phyloP scores from a whole-genome alignment of 2,113 vertebrate species.

The Turdus rufiventris region DNA sequence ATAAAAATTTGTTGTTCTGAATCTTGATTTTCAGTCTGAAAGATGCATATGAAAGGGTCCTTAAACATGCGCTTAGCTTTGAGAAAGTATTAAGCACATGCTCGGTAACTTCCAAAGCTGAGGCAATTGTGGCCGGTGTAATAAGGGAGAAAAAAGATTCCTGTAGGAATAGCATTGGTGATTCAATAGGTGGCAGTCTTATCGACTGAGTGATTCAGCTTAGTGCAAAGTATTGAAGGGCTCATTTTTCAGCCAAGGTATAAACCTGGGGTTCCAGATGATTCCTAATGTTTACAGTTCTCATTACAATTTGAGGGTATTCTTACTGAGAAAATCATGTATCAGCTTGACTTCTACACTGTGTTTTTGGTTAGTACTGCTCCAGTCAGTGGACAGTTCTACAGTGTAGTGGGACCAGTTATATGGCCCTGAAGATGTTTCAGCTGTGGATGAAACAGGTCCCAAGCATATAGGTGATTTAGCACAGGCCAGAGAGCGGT shows the following conservation, averaged over 20 bases:
- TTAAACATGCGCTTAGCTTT: neutral
- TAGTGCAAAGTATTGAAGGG: neutral
- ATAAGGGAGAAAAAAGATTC: neutral
- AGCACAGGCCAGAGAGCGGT: neutral
- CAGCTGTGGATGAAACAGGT: neutral
- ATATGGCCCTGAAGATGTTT: neutral
- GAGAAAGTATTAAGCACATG: neutral
- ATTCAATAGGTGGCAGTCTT: neutral
- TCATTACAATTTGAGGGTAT: neutral
- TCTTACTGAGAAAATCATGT: neutral
- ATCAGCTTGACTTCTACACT: neutral
- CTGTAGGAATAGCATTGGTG: neutral
- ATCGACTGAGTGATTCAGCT: neutral
- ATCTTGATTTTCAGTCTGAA: neutral
- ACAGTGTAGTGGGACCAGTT: neutral
- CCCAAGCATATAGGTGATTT: neutral
- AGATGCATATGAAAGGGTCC: neutral
- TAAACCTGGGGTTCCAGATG: neutral
- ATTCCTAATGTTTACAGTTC: neutral
- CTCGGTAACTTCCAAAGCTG: neutral
- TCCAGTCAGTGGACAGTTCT: neutral
- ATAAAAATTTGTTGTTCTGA: neutral
- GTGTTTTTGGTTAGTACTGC: neutral
- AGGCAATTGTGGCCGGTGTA: neutral
- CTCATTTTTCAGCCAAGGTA: neutral